Evolutionary conservation across 2,797 vertebrate genomes (phyloP).

Genomic region (Diplodus puntazzo): DNA sequence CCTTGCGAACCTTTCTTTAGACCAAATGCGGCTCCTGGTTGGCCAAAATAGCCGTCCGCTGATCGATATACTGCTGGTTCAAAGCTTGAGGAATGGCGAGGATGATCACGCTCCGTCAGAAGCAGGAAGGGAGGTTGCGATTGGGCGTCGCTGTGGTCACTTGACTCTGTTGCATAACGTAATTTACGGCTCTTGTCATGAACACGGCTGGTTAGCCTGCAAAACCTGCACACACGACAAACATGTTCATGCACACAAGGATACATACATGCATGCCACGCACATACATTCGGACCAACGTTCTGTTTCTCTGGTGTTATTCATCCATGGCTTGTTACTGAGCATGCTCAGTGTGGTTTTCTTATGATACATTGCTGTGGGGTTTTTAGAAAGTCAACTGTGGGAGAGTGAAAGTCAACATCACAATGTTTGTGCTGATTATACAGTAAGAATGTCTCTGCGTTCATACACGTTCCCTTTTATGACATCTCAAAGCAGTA

Average conservation of each 20-base stretch:
- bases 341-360: constrained; percentile 6
- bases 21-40: not conserved
- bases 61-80: not conserved
- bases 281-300: not conserved
- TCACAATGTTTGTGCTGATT: constrained; percentile 7
- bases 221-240: not conserved
- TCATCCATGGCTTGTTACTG: not conserved
- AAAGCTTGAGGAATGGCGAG: not conserved
- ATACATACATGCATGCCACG: not conserved
- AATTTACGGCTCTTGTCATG: constrained; percentile 16
- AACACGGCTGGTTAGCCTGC: not conserved
- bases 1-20: constrained; percentile 7
- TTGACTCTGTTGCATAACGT: constrained; percentile 37
- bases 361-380: too few species aligned
- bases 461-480: not conserved
- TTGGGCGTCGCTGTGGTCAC: constrained; percentile 11
- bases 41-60: constrained; percentile 35
- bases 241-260: not conserved
- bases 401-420: constrained; percentile 14
- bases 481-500: not conserved
- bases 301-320: not conserved
- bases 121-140: not conserved
- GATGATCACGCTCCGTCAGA: constrained; percentile 9
- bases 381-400: constrained; percentile 1
- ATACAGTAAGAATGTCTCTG: not conserved